phyloP scores from a whole-genome alignment of 1,140 invertebrate genomes.

The Trichonephila inaurata region DNA sequence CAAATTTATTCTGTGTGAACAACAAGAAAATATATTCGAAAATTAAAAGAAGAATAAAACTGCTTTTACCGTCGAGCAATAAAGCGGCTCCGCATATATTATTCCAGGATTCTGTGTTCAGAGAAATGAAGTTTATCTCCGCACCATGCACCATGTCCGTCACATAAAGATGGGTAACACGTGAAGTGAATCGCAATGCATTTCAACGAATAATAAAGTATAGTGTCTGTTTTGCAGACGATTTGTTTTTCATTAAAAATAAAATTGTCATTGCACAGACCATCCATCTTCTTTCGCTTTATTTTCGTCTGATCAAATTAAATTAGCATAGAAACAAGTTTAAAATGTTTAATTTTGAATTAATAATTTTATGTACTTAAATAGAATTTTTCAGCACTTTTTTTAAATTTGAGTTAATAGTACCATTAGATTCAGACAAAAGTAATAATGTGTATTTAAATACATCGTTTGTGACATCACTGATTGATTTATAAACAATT shows the following conservation, averaged over 20 bases:
- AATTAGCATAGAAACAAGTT: background rate
- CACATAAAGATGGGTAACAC: background rate
- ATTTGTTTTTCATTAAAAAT: conserved; percentile 28
- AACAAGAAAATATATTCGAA: background rate
- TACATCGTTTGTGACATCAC: too few relatives aligned
- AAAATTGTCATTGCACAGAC: background rate
- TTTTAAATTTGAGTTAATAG: too few relatives aligned
- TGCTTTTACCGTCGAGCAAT: background rate
- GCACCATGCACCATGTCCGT: background rate
- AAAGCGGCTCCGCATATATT: background rate
- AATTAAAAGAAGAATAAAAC: background rate
- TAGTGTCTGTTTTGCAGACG: conserved; percentile 13
- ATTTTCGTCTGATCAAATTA: background rate
- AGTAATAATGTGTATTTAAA: too few relatives aligned
- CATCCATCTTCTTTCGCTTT: background rate
- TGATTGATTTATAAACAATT: too few relatives aligned
- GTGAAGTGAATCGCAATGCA: conserved; percentile 25
- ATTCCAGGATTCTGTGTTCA: background rate
- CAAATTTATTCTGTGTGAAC: background rate
- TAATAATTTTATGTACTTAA: too few relatives aligned
- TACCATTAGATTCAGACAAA: too few relatives aligned
- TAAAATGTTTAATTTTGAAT: background rate
- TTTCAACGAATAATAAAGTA: conserved; percentile 20
- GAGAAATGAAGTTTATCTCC: conserved; percentile 23
- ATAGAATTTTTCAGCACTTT: too few relatives aligned